Evolutionary conservation across 1,140 invertebrate species (phyloP).

Genomic region (Sitodiplosis mosellana): DNA sequence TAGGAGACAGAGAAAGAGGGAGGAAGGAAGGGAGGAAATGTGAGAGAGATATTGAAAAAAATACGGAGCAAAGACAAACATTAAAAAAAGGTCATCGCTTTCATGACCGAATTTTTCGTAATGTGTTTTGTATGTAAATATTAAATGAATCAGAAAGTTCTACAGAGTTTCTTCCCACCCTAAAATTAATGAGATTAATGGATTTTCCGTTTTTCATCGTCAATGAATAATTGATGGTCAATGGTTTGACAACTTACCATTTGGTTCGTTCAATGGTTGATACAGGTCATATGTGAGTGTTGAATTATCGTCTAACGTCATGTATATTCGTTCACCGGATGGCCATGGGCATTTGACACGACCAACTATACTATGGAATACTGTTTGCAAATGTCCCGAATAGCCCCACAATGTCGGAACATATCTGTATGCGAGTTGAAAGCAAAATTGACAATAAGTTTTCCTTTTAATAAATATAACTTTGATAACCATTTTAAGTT

Average conservation of each 20-base stretch:
- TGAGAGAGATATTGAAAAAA: no score
- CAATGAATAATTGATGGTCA: background rate
- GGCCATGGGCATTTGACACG: constrained; percentile 71
- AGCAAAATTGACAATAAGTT: background rate
- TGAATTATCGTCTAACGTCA: constrained; percentile 58
- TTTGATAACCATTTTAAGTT: background rate
- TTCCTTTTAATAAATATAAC: background rate
- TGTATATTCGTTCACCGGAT: constrained; percentile 55
- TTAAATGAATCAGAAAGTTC: no score
- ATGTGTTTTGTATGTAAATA: no score
- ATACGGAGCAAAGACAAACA: background rate
- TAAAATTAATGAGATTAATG: background rate
- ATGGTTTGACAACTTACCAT: constrained; percentile 31
- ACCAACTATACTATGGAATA: constrained; percentile 76
- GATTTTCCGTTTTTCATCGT: background rate
- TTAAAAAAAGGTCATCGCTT: background rate
- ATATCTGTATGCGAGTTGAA: constrained; percentile 43
- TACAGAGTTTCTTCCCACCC: no score
- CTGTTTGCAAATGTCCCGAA: constrained; percentile 83
- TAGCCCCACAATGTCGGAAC: constrained; percentile 86
- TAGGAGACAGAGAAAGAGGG: no score
- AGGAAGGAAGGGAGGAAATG: no score
- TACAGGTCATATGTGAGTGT: constrained; percentile 86
- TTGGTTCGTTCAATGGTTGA: constrained; percentile 48
- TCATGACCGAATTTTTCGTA: background rate